Evolutionary conservation across 2,888 invertebrate genomes (phyloP), one percentile per base, ranked within the genome.

Genomic region (Nemapogon koenigi): DNA sequence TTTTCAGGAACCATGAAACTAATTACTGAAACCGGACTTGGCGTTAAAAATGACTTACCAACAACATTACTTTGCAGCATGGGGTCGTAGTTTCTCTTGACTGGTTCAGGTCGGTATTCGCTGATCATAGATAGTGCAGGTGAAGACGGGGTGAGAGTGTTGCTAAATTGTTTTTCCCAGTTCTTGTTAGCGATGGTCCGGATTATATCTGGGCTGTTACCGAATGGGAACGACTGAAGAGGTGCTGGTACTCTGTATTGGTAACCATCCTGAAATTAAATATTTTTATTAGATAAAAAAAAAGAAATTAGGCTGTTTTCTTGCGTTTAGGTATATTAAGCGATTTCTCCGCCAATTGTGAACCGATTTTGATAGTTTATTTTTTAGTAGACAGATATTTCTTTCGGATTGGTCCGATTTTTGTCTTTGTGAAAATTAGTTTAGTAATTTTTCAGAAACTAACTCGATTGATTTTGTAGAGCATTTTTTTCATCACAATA

Each of bases 51-150:
- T 14, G 35, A 57, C 71, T 67, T 43, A 76, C 76, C 51, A 22
- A 76, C 59, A 22, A 70, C 58, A 27, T 75, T 75, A 3, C 65
- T 70, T 55, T 76, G 75, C 41, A 78, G 46, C 69, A 76, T 69
- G 2, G 78, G 76, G 38, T 79, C 79, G 22, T 43, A 43, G 16
- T 53, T 54, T 46, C 76, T 62, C 57, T 80, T 80, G 30, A 64
- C 62, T 1, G 67, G 59, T 32, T 79, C 75, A 0, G 69, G 62
- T 3, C 76, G 56, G 8, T 76, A 48, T 6, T 80, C 79, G 3
- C 53, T 55, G 27, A 61, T 42, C 11, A 71, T 48, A 0, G 76
- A 64, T 43, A 71, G 44, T 7, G 58, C 44, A 1, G 65, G 55
- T 7, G 64, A 45, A 1, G 19, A 33, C n/a, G 64, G 69, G 2